These are phyloP conservation scores for Himalopsyche phryganea DNA, from an alignment of 1,140 invertebrate genomes.

Conservation along the genomic window DNA sequence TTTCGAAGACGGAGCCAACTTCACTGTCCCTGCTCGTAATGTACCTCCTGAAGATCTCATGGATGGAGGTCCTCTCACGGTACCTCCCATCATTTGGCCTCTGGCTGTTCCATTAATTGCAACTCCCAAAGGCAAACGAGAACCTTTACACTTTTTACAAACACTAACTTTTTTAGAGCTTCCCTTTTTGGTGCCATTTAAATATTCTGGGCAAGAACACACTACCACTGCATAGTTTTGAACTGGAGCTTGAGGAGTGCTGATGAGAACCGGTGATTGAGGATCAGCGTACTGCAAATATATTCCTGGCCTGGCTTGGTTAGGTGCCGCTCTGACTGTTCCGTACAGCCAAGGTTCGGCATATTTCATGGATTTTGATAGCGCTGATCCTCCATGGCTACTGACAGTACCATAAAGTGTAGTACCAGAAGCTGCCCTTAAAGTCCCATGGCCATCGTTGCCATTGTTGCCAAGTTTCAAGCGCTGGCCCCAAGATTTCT, in stretches of 20 bases:
- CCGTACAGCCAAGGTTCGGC: constrained; percentile 79
- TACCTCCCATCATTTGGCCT: constrained; percentile 55
- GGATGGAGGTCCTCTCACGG: constrained; percentile 52
- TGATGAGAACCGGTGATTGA: constrained; percentile 53
- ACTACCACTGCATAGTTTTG: constrained; percentile 64
- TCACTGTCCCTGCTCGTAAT: constrained; percentile 58
- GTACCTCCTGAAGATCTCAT: constrained; percentile 44
- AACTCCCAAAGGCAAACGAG: constrained; percentile 61
- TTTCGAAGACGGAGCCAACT: constrained; percentile 54
- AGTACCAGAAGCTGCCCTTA: not conserved
- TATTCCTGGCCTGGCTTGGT: constrained; percentile 42
- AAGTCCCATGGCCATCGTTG: not conserved
- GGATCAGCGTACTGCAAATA: constrained; percentile 55
- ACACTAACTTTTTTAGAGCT: constrained; percentile 64
- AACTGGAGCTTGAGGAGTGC: constrained; percentile 50
- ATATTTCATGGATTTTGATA: constrained; percentile 79
- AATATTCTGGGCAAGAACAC: constrained; percentile 72
- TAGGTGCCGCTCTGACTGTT: constrained; percentile 61
- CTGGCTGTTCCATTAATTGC: constrained; percentile 55
- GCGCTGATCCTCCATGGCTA: constrained; percentile 53
- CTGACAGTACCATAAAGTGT: constrained; percentile 49
- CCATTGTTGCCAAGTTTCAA: constrained; percentile 41
- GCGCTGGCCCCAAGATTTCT: constrained; percentile 50
- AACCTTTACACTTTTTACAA: constrained; percentile 78
- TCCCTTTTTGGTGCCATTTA: constrained; percentile 68